These are phyloP conservation scores for Deilephila elpenor DNA, from an alignment of 2,888 invertebrate species.

Conservation along the genomic window DNA sequence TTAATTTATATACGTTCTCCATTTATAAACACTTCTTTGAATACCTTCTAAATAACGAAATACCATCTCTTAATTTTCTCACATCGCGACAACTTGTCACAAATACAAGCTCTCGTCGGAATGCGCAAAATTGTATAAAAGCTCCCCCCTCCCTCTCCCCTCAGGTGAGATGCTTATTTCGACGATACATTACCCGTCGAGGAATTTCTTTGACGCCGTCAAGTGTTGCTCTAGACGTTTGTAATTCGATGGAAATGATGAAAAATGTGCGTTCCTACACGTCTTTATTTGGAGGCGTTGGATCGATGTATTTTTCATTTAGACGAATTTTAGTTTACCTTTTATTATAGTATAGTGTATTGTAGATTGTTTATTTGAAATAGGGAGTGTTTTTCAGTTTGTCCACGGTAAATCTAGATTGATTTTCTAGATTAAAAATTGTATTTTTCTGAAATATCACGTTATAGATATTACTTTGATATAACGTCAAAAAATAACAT, in stretches of 20 bases:
- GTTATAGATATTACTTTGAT: no score
- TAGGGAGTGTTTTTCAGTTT: not conserved
- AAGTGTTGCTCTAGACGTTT: slow-evolving; percentile 15
- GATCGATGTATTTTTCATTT: not conserved
- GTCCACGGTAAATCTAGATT: not conserved
- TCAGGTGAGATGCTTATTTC: slow-evolving; percentile 37
- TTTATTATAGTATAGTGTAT: no score
- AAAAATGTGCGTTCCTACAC: not conserved
- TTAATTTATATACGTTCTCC: no score
- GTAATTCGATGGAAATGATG: slow-evolving; percentile 17
- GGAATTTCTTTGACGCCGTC: slow-evolving; percentile 24
- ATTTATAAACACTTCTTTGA: no score
- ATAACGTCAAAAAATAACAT: no score
- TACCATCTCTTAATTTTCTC: not conserved
- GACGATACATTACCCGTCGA: slow-evolving; percentile 27
- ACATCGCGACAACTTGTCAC: slow-evolving; percentile 8
- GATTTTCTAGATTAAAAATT: no score
- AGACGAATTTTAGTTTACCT: no score
- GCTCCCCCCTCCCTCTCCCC: slow-evolving; percentile 32
- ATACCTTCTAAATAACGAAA: not conserved
- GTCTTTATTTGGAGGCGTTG: not conserved
- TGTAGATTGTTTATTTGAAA: no score
- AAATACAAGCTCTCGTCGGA: slow-evolving; percentile 30
- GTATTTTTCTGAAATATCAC: no score
- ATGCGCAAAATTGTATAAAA: slow-evolving; percentile 42